A percentile compares a stretch with the other conserved stretches of the same genome.
Evolutionary conservation across 2,797 vertebrate genomes (phyloP).

Genomic region (Anableps anableps): DNA sequence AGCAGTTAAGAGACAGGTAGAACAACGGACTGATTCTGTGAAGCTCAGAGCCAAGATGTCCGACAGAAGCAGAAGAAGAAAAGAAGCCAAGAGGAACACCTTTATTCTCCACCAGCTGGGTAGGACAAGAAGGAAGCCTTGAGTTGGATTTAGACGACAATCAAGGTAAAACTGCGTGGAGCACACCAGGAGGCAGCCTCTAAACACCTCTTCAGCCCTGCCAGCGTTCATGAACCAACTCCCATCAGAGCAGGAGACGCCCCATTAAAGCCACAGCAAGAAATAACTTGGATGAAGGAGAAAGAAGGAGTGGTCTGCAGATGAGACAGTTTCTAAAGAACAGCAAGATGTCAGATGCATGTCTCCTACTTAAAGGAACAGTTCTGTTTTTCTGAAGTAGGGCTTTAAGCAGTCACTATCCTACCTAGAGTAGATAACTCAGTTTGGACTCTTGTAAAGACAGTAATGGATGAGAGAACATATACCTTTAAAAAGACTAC

Average conservation of each 20-base stretch:
- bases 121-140: constrained; percentile 12
- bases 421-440: neutral
- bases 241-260: neutral
- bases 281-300: neutral
- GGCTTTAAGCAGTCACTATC: neutral
- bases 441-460: neutral
- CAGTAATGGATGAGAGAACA: neutral
- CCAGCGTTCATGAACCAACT: constrained; percentile 13
- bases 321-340: constrained; percentile 9
- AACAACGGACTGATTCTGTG: constrained; percentile 42
- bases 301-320: neutral
- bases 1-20: constrained; percentile 39
- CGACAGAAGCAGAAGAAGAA: constrained; percentile 34
- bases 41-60: constrained; percentile 44
- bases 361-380: neutral
- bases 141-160: constrained; percentile 6
- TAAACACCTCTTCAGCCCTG: constrained; percentile 5
- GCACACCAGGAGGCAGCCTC: neutral
- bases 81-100: constrained; percentile 7
- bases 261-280: neutral
- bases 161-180: neutral
- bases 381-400: neutral
- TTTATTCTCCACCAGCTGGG: constrained; percentile 26
- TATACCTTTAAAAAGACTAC: neutral
- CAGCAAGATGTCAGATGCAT: neutral